Conservation (phyloP, 2,113 vertebrate genomes). For the Mustela nigripes region DNA sequence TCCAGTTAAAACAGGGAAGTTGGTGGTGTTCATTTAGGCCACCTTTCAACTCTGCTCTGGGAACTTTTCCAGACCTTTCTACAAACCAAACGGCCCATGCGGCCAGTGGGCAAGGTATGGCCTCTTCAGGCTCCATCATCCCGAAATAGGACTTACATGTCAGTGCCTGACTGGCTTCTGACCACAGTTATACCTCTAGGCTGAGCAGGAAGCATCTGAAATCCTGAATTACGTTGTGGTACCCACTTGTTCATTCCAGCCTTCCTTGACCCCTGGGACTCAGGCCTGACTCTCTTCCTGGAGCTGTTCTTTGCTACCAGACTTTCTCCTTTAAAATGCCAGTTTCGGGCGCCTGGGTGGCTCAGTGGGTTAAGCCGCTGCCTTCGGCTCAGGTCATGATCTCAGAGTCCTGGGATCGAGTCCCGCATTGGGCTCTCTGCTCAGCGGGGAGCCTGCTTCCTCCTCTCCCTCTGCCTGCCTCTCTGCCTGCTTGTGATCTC, state of each 20-base stretch:
- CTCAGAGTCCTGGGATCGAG: no score
- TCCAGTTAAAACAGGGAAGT: not conserved
- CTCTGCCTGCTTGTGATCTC: no score
- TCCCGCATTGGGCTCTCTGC: no score
- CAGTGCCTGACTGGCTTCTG: not conserved
- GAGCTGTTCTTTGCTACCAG: not conserved
- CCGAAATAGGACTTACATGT: not conserved
- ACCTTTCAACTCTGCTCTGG: not conserved
- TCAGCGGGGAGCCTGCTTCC: no score
- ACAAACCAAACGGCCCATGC: not conserved
- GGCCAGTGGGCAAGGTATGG: not conserved
- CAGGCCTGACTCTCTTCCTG: not conserved
- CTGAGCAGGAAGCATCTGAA: conserved; percentile 11
- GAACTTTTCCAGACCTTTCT: not conserved
- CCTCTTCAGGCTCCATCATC: not conserved
- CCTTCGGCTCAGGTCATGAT: no score
- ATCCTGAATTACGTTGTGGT: not conserved
- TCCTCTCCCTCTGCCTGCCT: no score
- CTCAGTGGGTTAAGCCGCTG: no score
- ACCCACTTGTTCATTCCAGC: not conserved
- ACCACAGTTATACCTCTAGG: not conserved
- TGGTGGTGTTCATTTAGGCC: not conserved
- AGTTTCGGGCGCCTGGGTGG: not conserved
- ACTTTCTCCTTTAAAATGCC: not conserved
- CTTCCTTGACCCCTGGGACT: not conserved